Evolutionary conservation across 2,888 invertebrate species (phyloP).

Genomic region (Terebella lapidaria): DNA sequence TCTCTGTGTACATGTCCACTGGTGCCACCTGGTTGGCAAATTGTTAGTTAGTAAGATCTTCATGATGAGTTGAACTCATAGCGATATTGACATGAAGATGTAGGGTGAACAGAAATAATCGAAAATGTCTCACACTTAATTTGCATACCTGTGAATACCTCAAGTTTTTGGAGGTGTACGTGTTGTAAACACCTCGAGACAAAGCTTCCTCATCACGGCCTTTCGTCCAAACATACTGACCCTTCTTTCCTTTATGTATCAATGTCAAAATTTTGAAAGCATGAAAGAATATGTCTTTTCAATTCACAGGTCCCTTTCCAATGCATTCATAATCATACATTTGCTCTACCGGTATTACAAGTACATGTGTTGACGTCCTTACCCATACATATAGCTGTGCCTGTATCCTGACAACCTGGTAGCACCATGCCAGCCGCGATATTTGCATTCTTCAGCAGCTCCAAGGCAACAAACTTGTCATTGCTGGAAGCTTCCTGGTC

Average conservation of each 20-base stretch:
- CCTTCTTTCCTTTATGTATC: slow-evolving; percentile 47
- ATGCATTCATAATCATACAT: no score
- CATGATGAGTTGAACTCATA: not conserved
- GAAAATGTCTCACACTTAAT: no score
- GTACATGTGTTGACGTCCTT: slow-evolving; percentile 9
- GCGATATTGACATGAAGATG: not conserved
- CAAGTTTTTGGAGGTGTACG: slow-evolving; percentile 49
- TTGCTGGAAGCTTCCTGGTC: slow-evolving; percentile 52
- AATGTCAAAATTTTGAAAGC: not conserved
- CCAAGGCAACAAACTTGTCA: slow-evolving; percentile 53
- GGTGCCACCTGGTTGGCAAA: slow-evolving; percentile 44
- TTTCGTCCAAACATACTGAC: slow-evolving; percentile 53
- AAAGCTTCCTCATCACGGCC: slow-evolving; percentile 48
- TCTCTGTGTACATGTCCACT: slow-evolving; percentile 51
- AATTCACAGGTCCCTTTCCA: no score
- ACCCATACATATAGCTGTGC: slow-evolving; percentile 54
- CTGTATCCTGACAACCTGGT: slow-evolving; percentile 54
- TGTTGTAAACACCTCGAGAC: slow-evolving; percentile 51
- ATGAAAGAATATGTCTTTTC: not conserved
- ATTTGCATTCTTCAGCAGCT: slow-evolving; percentile 53
- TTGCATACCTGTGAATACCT: slow-evolving; percentile 53
- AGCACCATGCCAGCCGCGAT: slow-evolving; percentile 53
- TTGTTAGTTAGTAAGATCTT: not conserved
- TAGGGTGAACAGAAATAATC: no score
- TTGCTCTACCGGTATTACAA: no score